phyloP scores from a whole-genome alignment of 2,113 vertebrate species.

The Pteruthius melanotis region DNA sequence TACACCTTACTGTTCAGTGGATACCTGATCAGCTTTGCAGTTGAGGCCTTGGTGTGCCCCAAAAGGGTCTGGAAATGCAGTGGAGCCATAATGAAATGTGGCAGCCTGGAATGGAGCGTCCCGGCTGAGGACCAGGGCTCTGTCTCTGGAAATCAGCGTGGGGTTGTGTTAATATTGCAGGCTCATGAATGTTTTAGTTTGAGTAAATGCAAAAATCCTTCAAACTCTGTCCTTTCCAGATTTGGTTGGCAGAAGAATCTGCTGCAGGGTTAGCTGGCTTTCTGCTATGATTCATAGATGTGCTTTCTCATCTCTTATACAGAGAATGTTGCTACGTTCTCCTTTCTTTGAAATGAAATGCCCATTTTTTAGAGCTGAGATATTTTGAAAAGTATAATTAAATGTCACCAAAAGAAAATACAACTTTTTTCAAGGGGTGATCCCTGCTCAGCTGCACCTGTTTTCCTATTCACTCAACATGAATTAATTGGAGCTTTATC shows the following conservation, averaged over 20 bases:
- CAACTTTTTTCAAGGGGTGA: not conserved
- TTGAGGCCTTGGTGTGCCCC: not conserved
- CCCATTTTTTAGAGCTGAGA: not conserved
- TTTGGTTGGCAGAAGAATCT: not conserved
- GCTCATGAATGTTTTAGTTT: slow-evolving; percentile 35
- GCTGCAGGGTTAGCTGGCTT: not conserved
- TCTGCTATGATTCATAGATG: not conserved
- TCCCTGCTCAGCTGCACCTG: not conserved
- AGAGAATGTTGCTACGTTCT: not conserved
- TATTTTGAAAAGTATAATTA: slow-evolving; percentile 34
- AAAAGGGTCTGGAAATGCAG: not conserved
- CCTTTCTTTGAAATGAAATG: not conserved
- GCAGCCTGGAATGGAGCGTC: not conserved
- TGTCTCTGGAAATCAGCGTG: not conserved
- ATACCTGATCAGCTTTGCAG: not conserved
- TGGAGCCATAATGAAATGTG: not conserved
- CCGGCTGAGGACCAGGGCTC: not conserved
- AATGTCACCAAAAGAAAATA: not conserved
- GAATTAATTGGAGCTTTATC: not conserved
- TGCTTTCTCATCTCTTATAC: not conserved
- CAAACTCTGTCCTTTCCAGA: not conserved
- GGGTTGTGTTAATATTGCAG: not conserved
- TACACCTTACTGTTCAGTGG: not conserved
- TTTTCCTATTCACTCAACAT: not conserved
- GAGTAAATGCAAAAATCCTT: slow-evolving; percentile 33